phyloP scores from a whole-genome alignment of 2,797 vertebrate genomes.

The Lacerta viridis region DNA sequence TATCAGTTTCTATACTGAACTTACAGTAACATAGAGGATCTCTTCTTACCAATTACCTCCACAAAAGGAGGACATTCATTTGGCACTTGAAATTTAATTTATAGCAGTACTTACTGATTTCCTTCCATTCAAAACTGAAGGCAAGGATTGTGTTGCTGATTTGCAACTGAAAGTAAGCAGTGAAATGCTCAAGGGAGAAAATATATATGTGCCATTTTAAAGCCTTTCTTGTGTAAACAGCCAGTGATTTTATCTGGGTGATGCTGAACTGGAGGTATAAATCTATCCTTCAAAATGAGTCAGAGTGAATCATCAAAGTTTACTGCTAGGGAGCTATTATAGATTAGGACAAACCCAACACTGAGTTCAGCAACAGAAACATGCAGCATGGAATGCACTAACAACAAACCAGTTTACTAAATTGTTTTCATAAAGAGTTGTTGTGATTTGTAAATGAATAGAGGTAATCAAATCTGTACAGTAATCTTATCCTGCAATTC shows the following conservation, averaged over 20 bases:
- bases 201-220: slow-evolving; percentile 43
- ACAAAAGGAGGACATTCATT: background rate
- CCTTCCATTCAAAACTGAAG: slow-evolving; percentile 11
- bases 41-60: slow-evolving; percentile 14
- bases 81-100: background rate
- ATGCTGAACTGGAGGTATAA: slow-evolving; percentile 62
- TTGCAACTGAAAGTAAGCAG: slow-evolving; percentile 17
- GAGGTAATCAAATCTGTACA: background rate
- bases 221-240: slow-evolving; percentile 63
- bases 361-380: background rate
- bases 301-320: slow-evolving; percentile 62
- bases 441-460: background rate
- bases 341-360: slow-evolving; percentile 49
- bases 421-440: background rate
- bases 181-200: slow-evolving; percentile 46
- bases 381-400: slow-evolving; percentile 37
- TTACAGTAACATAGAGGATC: background rate
- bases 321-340: slow-evolving; percentile 64
- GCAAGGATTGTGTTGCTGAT: slow-evolving; percentile 3
- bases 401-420: background rate
- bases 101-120: slow-evolving; percentile 7
- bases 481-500: background rate
- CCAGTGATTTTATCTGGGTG: slow-evolving; percentile 62
- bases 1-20: slow-evolving; percentile 25
- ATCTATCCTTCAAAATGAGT: slow-evolving; percentile 62